These are phyloP conservation scores for Peucedramus taeniatus DNA, from an alignment of 2,113 vertebrate species.

Conservation along the genomic window DNA sequence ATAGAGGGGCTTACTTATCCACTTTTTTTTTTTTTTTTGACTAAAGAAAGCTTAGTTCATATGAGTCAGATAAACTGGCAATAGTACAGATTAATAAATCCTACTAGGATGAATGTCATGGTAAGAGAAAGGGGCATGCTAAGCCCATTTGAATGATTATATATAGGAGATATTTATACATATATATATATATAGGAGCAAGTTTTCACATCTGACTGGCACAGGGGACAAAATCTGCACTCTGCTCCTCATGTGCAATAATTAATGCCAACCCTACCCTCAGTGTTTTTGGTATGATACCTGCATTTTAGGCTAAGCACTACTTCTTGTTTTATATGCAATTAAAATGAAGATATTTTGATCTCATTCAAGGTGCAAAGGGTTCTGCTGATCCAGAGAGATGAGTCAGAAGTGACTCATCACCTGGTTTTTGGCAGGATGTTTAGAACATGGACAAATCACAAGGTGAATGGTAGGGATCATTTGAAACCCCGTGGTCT, in stretches of 20 bases:
- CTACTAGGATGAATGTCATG: background rate
- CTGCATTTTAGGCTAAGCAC: background rate
- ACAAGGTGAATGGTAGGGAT: slow-evolving; percentile 46
- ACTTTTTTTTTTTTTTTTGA: too few relatives aligned
- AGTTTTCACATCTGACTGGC: background rate
- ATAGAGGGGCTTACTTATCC: background rate
- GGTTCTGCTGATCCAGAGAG: slow-evolving; percentile 40
- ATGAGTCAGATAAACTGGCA: slow-evolving; percentile 4
- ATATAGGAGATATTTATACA: background rate
- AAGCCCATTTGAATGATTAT: background rate
- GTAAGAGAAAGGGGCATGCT: background rate
- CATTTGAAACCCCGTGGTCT: background rate
- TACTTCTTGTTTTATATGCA: background rate
- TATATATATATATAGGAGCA: background rate
- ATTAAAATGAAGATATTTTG: slow-evolving; percentile 19
- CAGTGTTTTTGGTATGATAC: background rate
- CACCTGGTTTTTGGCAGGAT: slow-evolving; percentile 56
- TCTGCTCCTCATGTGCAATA: background rate
- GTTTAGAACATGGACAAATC: slow-evolving; percentile 34
- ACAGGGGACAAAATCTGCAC: background rate
- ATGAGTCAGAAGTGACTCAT: slow-evolving; percentile 69
- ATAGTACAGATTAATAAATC: background rate
- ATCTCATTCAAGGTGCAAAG: slow-evolving; percentile 37
- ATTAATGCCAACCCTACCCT: background rate
- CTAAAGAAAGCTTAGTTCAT: background rate